phyloP scores from a whole-genome alignment of 2,113 vertebrate species.

The Indicator indicator region DNA sequence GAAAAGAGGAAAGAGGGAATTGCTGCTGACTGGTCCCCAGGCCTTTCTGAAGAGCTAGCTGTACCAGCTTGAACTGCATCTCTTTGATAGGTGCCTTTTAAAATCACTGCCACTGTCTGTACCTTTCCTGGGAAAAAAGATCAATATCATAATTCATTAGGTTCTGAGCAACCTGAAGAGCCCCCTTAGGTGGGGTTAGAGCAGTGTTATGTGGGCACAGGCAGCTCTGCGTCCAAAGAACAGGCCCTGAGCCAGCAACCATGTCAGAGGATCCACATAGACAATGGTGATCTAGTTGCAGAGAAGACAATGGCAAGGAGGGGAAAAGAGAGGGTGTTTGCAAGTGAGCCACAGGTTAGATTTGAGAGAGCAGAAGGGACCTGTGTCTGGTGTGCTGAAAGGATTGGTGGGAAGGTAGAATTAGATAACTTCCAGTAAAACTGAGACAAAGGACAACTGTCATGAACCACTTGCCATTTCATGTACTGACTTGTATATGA shows the following conservation, averaged over 20 bases:
- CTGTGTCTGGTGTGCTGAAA: neutral
- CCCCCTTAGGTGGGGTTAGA: neutral
- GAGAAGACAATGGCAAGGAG: neutral
- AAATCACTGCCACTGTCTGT: neutral
- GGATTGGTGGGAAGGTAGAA: neutral
- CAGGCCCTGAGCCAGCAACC: neutral
- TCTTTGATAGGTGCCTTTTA: neutral
- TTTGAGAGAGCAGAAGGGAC: neutral
- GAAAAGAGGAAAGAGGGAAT: neutral
- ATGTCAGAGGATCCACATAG: neutral
- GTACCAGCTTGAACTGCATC: neutral
- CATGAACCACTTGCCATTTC: neutral
- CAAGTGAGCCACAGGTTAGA: neutral
- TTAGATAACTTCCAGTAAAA: neutral
- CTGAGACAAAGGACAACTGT: neutral
- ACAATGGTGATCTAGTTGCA: neutral
- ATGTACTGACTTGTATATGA: neutral
- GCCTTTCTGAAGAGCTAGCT: neutral
- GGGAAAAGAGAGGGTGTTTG: neutral
- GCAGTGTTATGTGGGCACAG: neutral
- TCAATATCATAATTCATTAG: neutral
- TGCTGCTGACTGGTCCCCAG: neutral
- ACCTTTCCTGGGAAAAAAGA: neutral
- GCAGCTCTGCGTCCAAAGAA: neutral
- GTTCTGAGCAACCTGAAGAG: neutral